Evolutionary conservation across 2,113 vertebrate genomes (phyloP), one percentile per base, ranked within the genome.

Genomic region (Larimichthys polyactis): DNA sequence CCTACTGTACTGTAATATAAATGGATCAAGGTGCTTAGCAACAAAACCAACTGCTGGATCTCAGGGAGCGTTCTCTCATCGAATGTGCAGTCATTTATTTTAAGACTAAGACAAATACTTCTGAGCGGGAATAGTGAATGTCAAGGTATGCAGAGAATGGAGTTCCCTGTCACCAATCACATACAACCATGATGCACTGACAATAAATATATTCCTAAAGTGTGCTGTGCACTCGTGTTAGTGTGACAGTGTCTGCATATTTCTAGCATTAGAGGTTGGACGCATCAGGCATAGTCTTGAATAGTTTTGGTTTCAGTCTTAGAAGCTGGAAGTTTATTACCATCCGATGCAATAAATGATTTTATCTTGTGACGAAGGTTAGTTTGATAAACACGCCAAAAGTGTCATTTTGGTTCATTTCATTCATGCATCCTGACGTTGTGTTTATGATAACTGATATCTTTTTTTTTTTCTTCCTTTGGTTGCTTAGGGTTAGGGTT

Each of bases 1-100:
- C 24, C 32, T 27, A 10, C 65, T n/a, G 72, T 49, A 63, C 55
- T 72, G 81, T 76, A 65, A 66, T 71, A 81, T 72, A 52, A 84
- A 79, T 79, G 79, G 81, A 79, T 81, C 68, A 83, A 87, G 85
- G 86, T 91, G 89, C 90, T 58, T 36, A 89, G 89, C 84, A 90
- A 90, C 90, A 81, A 79, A 89, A 83, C 20, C 70, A 57, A 60
- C 60, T 83, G 40, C 71, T 11, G 36, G 15, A 74, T 59, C 69
- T 76, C 20, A 54, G 78, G 16, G 60, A 46, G 36, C 72, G 36
- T 60, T 54, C 57, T 27, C 62, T 70, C 51, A 64, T 87, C 63
- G 65, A 81, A 74, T 69, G 52, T 63, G 46, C 69, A 24, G 52
- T 69, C 11, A 68, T 82, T 79, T 89, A 84, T 89, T 84, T 83